Conservation (phyloP, 2,888 invertebrate species). For the Helobdella robusta region DNA sequence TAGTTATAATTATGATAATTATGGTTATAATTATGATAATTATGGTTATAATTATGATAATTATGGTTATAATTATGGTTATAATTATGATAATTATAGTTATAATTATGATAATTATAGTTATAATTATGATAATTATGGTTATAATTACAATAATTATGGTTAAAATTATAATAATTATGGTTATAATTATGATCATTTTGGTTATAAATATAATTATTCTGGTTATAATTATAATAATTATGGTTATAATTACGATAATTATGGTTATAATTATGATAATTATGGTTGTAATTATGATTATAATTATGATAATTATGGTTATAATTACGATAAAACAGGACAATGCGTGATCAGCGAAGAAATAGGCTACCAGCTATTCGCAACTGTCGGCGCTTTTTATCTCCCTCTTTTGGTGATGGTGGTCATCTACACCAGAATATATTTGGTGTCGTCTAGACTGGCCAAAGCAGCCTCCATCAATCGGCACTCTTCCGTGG, state of each 20-base stretch:
- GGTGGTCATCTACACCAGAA: constrained; percentile 92
- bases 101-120: not conserved
- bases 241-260: not conserved
- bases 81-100: not conserved
- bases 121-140: not conserved
- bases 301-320: constrained; percentile 3
- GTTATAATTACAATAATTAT: not conserved
- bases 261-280: constrained; percentile 8
- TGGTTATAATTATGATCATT: not conserved
- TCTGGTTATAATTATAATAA: not conserved
- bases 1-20: no score
- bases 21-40: no score
- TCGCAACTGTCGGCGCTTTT: constrained; percentile 72
- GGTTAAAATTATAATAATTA: constrained; percentile 3
- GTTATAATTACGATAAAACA: not conserved
- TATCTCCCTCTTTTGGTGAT: constrained; percentile 90
- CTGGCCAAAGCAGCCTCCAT: constrained; percentile 41
- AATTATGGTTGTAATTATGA: constrained; percentile 7
- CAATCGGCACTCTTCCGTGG: constrained; percentile 18
- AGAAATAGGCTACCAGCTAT: constrained; percentile 89
- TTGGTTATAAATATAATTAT: constrained; percentile 5
- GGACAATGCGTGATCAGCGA: constrained; percentile 74
- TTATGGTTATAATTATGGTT: no score
- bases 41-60: no score
- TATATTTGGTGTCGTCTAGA: constrained; percentile 48